Evolutionary conservation across 1,140 invertebrate genomes (phyloP).

Genomic region (Hyphantria cunea): DNA sequence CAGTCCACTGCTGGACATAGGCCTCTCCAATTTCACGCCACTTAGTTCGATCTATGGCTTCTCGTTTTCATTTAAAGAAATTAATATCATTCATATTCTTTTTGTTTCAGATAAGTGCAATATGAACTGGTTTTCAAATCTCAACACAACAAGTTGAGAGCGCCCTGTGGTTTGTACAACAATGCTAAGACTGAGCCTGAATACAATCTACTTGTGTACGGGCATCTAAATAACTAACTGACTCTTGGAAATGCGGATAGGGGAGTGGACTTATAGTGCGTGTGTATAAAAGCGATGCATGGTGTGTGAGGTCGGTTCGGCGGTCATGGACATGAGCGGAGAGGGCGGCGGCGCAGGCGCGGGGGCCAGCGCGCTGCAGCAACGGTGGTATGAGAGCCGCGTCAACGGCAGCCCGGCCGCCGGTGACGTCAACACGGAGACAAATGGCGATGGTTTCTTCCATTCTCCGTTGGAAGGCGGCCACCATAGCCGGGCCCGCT

Average conservation of each 20-base stretch:
- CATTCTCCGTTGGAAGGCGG: slow-evolving; percentile 79
- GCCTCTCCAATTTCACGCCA: too few relatives aligned
- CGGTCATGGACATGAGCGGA: slow-evolving; percentile 79
- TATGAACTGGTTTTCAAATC: slow-evolving; percentile 43
- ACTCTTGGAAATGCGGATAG: slow-evolving; percentile 61
- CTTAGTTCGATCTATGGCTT: too few relatives aligned
- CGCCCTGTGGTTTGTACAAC: slow-evolving; percentile 21
- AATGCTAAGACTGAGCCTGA: slow-evolving; percentile 52
- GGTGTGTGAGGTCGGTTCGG: slow-evolving; percentile 72
- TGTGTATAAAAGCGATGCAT: slow-evolving; percentile 77
- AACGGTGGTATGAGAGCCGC: slow-evolving; percentile 79
- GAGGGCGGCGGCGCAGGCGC: slow-evolving; percentile 64
- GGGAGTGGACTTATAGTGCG: slow-evolving; percentile 69
- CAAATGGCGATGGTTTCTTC: slow-evolving; percentile 77
- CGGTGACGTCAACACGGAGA: slow-evolving; percentile 64
- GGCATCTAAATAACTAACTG: slow-evolving; percentile 33
- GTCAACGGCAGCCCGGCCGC: slow-evolving; percentile 78
- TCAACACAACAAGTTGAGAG: slow-evolving; percentile 33
- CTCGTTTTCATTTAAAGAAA: too few relatives aligned
- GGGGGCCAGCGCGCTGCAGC: slow-evolving; percentile 65
- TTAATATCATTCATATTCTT: slow-evolving; percentile 4
- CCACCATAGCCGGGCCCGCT: slow-evolving; percentile 76
- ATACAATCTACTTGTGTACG: slow-evolving; percentile 22
- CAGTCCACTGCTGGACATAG: too few relatives aligned
- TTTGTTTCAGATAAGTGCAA: slow-evolving; percentile 55